Percentiles rank a stretch among this genome's conserved stretches.
phyloP scores from a whole-genome alignment of 2,888 invertebrate genomes.

The Scelioninae gen. 1 region DNA sequence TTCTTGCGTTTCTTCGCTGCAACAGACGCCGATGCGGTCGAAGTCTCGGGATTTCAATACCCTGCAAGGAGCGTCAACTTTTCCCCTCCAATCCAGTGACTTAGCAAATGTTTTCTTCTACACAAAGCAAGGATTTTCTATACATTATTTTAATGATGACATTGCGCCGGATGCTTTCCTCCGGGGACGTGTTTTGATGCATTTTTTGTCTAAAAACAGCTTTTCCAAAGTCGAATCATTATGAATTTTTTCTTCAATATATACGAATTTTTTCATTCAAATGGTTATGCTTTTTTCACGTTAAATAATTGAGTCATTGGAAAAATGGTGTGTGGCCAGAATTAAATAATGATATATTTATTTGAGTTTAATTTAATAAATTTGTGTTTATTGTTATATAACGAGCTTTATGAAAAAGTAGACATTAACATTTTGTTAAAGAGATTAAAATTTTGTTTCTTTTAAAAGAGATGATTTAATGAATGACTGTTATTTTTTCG shows the following conservation, averaged over 20 bases:
- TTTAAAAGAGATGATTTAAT: too few species aligned
- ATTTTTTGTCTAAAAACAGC: neutral
- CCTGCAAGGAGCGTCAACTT: constrained; percentile 34
- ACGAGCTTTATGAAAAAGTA: too few species aligned
- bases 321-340: too few species aligned
- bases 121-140: constrained; percentile 37
- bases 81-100: constrained; percentile 30
- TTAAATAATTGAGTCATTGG: too few species aligned
- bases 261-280: neutral
- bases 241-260: neutral
- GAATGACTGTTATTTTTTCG: too few species aligned
- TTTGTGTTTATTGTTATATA: too few species aligned
- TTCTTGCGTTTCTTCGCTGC: constrained; percentile 30
- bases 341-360: too few species aligned
- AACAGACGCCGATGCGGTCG: constrained; percentile 19
- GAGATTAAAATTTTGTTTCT: too few species aligned
- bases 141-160: constrained; percentile 32
- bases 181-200: neutral
- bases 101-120: constrained; percentile 26
- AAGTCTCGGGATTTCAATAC: constrained; percentile 33
- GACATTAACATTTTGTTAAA: too few species aligned
- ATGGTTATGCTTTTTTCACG: too few species aligned
- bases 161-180: constrained; percentile 14
- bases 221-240: neutral
- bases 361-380: too few species aligned